phyloP scores from a whole-genome alignment of 2,113 vertebrate genomes.

The Proteles cristata region DNA sequence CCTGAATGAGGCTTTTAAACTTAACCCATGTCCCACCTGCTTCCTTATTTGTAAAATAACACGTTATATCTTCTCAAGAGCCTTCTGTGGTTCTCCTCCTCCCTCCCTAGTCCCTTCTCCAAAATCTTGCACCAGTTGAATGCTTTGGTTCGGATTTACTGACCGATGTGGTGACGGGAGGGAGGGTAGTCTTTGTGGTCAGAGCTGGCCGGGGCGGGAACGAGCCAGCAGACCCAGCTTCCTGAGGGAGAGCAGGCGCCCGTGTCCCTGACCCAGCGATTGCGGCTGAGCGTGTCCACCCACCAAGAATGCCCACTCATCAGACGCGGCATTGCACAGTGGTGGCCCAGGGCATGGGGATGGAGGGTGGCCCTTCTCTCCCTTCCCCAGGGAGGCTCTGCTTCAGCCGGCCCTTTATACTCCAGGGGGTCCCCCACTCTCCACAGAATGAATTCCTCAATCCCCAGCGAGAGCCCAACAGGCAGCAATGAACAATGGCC shows the following conservation, averaged over 20 bases:
- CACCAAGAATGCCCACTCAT: rapidly evolving
- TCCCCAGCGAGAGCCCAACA: not conserved
- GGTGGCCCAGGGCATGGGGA: not conserved
- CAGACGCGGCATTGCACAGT: rapidly evolving
- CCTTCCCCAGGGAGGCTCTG: not conserved
- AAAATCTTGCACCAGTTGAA: not conserved
- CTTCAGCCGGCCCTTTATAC: not conserved
- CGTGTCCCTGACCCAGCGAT: rapidly evolving
- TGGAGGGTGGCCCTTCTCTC: not conserved
- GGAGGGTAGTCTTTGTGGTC: not conserved
- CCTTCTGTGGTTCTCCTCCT: not conserved
- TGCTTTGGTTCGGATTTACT: not conserved
- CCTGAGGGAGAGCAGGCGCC: not conserved
- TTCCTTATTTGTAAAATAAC: conserved; percentile 2
- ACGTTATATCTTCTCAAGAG: not conserved
- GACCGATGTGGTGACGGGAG: not conserved
- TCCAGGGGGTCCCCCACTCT: not conserved
- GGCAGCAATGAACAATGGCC: not conserved
- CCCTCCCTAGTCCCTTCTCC: not conserved
- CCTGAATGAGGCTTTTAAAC: not conserved
- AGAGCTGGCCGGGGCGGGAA: not conserved
- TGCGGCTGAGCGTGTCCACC: rapidly evolving
- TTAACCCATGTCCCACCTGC: not conserved
- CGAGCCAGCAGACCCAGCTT: not conserved
- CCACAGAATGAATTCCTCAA: not conserved